Evolutionary conservation across 2,888 invertebrate genomes (phyloP).

Genomic region (Brenthis ino): DNA sequence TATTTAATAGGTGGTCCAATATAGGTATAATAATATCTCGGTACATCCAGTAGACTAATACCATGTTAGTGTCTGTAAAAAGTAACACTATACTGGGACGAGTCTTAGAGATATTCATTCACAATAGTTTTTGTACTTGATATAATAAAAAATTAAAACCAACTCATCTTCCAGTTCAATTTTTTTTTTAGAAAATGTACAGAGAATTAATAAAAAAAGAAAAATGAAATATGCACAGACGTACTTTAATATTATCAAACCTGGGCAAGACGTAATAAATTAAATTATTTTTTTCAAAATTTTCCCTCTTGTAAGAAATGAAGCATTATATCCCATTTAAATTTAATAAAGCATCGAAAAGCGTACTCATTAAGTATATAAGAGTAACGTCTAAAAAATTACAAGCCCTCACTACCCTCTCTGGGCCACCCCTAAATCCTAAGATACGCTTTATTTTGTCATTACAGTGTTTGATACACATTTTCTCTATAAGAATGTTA

Average conservation of each 20-base stretch:
- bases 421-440: constrained; percentile 27
- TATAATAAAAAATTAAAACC: no score
- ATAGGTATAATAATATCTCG: no score
- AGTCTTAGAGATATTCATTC: no score
- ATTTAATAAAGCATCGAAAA: constrained; percentile 75
- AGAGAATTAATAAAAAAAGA: no score
- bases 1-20: no score
- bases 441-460: constrained; percentile 54
- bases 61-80: no score
- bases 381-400: constrained; percentile 36
- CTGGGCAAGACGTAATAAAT: constrained; percentile 2
- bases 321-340: constrained; percentile 62
- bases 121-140: no score
- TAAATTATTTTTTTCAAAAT: constrained; percentile 32
- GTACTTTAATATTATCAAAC: constrained; percentile 3
- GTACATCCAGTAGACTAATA: no score
- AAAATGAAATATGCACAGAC: no score
- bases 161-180: no score
- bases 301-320: constrained; percentile 52
- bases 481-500: constrained; percentile 27
- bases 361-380: constrained; percentile 63
- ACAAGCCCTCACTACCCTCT: constrained; percentile 28
- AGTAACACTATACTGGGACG: no score
- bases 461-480: constrained; percentile 42
- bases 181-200: no score